These are phyloP conservation scores for Orchesella flavescens DNA, from an alignment of 2,888 invertebrate genomes.

Conservation along the genomic window DNA sequence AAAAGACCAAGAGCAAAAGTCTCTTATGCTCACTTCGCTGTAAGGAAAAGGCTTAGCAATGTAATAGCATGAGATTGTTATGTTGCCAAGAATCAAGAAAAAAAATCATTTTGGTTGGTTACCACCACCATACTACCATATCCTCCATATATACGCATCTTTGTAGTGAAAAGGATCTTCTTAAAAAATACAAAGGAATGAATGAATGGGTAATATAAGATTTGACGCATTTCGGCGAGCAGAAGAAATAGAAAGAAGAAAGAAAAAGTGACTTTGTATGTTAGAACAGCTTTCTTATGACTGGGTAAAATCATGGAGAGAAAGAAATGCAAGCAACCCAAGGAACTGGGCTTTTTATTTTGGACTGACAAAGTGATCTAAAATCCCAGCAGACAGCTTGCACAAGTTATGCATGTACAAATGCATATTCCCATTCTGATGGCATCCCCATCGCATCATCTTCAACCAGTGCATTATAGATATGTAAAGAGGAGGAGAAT, in stretches of 20 bases:
- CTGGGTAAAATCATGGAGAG: neutral
- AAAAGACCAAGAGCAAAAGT: slow-evolving; percentile 3
- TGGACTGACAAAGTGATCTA: slow-evolving; percentile 51
- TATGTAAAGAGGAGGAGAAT: too few relatives aligned
- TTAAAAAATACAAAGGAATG: slow-evolving; percentile 36
- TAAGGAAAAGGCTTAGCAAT: neutral
- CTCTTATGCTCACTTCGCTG: slow-evolving; percentile 1
- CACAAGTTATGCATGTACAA: too few relatives aligned
- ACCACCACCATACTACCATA: neutral
- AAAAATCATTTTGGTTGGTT: slow-evolving; percentile 30
- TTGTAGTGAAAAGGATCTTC: slow-evolving; percentile 1
- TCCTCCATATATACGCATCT: neutral
- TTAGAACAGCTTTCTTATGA: slow-evolving; percentile 28
- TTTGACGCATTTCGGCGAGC: slow-evolving; percentile 23
- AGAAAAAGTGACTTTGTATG: too few relatives aligned
- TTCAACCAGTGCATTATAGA: too few relatives aligned
- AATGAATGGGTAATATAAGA: slow-evolving; percentile 48
- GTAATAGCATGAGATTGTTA: slow-evolving; percentile 44
- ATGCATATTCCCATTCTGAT: too few relatives aligned
- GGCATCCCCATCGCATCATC: too few relatives aligned
- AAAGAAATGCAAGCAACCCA: too few relatives aligned
- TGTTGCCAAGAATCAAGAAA: slow-evolving; percentile 53
- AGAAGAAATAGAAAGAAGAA: slow-evolving; percentile 19
- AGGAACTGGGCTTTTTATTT: too few relatives aligned
- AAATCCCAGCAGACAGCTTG: slow-evolving; percentile 32